These are phyloP conservation scores for Porites cylindrica DNA, from an alignment of 92 coral and sea anemone species.

Conservation along the genomic window DNA sequence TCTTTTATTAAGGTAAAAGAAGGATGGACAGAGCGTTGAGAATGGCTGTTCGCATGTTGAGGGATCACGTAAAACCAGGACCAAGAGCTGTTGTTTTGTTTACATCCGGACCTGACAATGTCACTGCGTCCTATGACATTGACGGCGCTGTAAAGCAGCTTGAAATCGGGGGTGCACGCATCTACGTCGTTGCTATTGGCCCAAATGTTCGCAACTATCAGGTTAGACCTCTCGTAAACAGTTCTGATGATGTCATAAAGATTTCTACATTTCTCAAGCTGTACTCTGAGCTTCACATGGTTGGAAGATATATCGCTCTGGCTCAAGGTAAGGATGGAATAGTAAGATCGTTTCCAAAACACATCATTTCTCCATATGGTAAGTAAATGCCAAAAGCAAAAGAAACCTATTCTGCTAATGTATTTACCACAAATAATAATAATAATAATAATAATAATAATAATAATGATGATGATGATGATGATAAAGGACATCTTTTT, in stretches of 20 bases:
- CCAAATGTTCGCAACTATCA: slow-evolving; percentile 55
- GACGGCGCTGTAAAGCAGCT: slow-evolving; percentile 58
- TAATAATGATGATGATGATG: too few relatives aligned
- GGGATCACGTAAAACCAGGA: slow-evolving; percentile 49
- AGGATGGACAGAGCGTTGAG: slow-evolving; percentile 69
- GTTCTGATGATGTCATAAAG: slow-evolving; percentile 53
- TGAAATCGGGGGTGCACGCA: slow-evolving; percentile 66
- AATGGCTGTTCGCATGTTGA: slow-evolving; percentile 65
- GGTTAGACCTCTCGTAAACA: slow-evolving; percentile 51
- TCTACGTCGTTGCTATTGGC: slow-evolving; percentile 75
- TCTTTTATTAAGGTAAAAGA: slow-evolving; percentile 51
- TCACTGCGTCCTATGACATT: not conserved
- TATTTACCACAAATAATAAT: too few relatives aligned
- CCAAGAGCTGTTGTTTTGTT: slow-evolving; percentile 71
- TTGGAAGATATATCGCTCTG: slow-evolving; percentile 71
- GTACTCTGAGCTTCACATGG: slow-evolving; percentile 65
- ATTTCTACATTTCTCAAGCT: slow-evolving; percentile 59
- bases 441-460: too few relatives aligned
- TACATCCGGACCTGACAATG: slow-evolving; percentile 54
- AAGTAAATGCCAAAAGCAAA: not conserved
- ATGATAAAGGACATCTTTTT: too few relatives aligned
- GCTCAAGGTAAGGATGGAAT: slow-evolving; percentile 50
- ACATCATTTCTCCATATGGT: slow-evolving; percentile 37
- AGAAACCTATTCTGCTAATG: not conserved
- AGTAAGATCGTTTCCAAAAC: slow-evolving; percentile 52